Evolutionary conservation across 2,113 vertebrate species (phyloP).

Genomic region (Isichthys henryi): DNA sequence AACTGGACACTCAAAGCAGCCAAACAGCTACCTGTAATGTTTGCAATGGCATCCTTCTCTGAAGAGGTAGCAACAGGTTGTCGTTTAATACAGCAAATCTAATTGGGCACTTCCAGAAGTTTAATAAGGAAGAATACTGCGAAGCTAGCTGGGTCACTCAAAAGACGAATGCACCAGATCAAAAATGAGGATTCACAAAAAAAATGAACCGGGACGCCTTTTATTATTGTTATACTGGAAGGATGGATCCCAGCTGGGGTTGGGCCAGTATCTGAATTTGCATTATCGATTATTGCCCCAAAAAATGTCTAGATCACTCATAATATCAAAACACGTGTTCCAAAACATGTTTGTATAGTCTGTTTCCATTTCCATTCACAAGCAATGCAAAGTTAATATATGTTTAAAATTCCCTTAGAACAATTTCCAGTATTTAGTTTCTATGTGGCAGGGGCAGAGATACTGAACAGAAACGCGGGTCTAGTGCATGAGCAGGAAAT

Average conservation of each 20-base stretch:
- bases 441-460: not conserved
- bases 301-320: not conserved
- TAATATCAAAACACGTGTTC: not conserved
- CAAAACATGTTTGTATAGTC: not conserved
- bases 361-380: not conserved
- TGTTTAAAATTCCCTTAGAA: not conserved
- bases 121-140: not conserved
- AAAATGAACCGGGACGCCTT: not conserved
- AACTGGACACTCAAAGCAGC: too few relatives aligned
- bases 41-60: too few relatives aligned
- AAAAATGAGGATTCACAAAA: not conserved
- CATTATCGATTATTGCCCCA: not conserved
- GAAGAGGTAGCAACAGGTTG: too few relatives aligned
- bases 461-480: not conserved
- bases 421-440: not conserved
- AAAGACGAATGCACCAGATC: not conserved
- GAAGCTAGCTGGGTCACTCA: too few relatives aligned
- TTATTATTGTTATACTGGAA: not conserved
- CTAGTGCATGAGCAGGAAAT: not conserved
- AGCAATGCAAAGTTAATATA: not conserved
- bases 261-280: not conserved
- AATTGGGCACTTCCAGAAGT: too few relatives aligned
- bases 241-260: not conserved
- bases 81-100: too few relatives aligned
- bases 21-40: too few relatives aligned